Base-by-base conservation (phyloP, 2,888 invertebrate species). In the Panzeria rudis region DNA sequence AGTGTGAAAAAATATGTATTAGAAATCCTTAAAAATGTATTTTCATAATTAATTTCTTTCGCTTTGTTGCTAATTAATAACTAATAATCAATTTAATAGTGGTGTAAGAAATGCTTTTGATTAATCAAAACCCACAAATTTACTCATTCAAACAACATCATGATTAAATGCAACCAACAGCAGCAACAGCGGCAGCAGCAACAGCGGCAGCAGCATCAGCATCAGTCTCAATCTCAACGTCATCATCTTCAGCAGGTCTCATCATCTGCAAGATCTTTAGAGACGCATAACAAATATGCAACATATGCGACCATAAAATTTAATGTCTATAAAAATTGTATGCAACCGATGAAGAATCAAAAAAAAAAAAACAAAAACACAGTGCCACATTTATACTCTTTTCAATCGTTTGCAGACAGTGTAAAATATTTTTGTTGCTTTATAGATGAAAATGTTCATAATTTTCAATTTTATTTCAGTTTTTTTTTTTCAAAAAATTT, bases 281-380 rank as follows among this genome's bases (percentile, higher is more conserved):
- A 83, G 83, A 78, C 82, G 84, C 86, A 86, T 86, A 87, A 87
- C 87, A 87, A 87, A 87, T 87, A 86, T 86, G 87, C 87, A 87
- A 86, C 87, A 87, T 87, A 87, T 87, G 87, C 87, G 87, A 85
- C 80, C 86, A 87, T 79, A 81, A 83, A 86, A 86, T 84, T 85
- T 85, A 75, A 85, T 85, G 85, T 82, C 85, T 85, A 71, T 79
- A 85, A 62, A 66, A 54, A 71, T 61, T 66, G 38, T 68, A 69
- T 78, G 59, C 75, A 79, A 56, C 32, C 54, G 17, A 35, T n/a
- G n/a, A n/a, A n/a, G n/a, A 29, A 29, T 29, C 29, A 5, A 29
- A 25, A 9, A 41, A 20, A 32, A n/a, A 41, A 69, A 25, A 20
- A 52, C 69, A 38, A 2, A n/a, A 41, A 44, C 44, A 71, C 54